Base-by-base conservation (phyloP, 1,140 invertebrate genomes). In the Lasioglossum albipes region DNA sequence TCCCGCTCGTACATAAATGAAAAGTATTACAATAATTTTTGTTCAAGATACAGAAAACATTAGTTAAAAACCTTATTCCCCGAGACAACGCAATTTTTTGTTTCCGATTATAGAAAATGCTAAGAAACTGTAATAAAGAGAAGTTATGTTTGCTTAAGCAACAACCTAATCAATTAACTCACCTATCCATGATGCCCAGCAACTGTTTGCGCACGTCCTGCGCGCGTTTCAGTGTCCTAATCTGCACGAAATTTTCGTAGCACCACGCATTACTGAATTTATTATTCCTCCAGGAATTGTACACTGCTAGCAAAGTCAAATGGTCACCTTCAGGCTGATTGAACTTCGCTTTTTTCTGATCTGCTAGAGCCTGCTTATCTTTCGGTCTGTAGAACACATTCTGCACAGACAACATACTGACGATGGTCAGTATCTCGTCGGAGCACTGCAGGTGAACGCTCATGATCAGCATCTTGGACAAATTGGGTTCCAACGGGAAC, bases 391-490 rank as follows among this genome's bases (percentile, higher is more conserved):
- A 99, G 93, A 99, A 99, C 0, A 99, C 98, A 94, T 99, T 99
- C 91, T 99, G 98, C 0, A 99, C 98, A 72, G 98, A 99, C 7
- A 99, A 94, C 99, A 99, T 99, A 2, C 98, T 99, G 0, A 99
- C 99, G 75, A 99, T 98, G 0, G 99, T 99, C 0, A 99, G 94
- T 74, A 99, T 97, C 94, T 99, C 99, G 92, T 99, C 99, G 2
- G 98, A 99, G 90, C 99, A 99, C 83, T 98, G 97, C n/a, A 99
- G 93, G 49, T 99, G 97, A 1, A 99, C 99, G 0, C 98, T 99
- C 98, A 99, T 99, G 64, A 99, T 99, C 0, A 99, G 94, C 96
- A 99, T 99, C 94, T 99, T 99, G 0, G 98, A 98, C n/a, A 99
- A 94, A 93, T 98, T 99, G 0, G 99, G 99, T 89, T 99, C 99